Evolutionary conservation across 2,888 invertebrate genomes (phyloP).

Genomic region (Ormyrus rosae): DNA sequence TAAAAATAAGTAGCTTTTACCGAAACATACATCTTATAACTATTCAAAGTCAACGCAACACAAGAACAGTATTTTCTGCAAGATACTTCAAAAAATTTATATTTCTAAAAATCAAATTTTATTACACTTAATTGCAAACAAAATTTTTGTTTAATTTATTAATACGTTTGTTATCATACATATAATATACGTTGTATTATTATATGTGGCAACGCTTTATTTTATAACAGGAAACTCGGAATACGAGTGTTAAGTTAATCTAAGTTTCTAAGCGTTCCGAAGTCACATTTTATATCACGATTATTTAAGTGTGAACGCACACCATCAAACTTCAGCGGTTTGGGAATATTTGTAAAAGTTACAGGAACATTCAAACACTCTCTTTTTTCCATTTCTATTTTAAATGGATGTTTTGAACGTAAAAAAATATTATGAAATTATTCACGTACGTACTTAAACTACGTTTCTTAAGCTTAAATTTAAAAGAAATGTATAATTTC

Average conservation of each 20-base stretch:
- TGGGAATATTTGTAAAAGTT: slow-evolving; percentile 23
- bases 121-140: background rate
- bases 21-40: slow-evolving; percentile 15
- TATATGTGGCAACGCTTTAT: slow-evolving; percentile 1
- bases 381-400: slow-evolving; percentile 10
- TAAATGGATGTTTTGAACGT: background rate
- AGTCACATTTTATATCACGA: slow-evolving; percentile 55
- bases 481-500: background rate
- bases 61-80: slow-evolving; percentile 17
- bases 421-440: slow-evolving; percentile 29
- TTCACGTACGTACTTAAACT: too few species aligned
- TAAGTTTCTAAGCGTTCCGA: slow-evolving; percentile 50
- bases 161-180: background rate
- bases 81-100: slow-evolving; percentile 30
- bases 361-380: slow-evolving; percentile 50
- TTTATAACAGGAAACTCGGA: slow-evolving; percentile 16
- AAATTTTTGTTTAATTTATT: slow-evolving; percentile 14
- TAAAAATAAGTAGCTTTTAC: slow-evolving; percentile 51
- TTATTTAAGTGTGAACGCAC: slow-evolving; percentile 51
- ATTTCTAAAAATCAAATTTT: slow-evolving; percentile 19
- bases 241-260: slow-evolving; percentile 33
- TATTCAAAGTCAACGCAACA: background rate
- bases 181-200: background rate
- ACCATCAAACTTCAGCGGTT: slow-evolving; percentile 42
- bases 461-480: background rate